Conservation (phyloP, 2,113 vertebrate species). For the Cryptomyrus ogoouensis region DNA sequence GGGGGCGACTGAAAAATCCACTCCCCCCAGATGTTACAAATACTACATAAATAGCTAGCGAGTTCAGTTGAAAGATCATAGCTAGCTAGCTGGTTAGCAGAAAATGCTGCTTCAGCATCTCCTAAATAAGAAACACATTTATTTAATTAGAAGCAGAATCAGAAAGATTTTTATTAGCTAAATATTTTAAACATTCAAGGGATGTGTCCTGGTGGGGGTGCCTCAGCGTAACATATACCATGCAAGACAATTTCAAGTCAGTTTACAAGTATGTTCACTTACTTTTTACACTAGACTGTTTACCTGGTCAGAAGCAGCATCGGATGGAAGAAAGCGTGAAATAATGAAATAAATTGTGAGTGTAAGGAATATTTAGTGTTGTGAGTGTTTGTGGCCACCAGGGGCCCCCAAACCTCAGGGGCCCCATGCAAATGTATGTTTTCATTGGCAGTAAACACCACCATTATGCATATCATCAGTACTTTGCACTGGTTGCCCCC, state of each 20-base stretch:
- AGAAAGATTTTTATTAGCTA: not conserved
- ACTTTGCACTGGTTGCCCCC: not conserved
- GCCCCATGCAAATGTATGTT: not conserved
- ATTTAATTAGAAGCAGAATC: not conserved
- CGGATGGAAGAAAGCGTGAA: not conserved
- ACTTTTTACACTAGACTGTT: not conserved
- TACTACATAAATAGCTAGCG: not conserved
- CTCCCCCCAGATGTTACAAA: not conserved
- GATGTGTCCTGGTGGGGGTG: not conserved
- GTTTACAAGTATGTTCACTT: not conserved
- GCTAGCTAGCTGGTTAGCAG: not conserved
- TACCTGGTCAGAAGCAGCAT: not conserved
- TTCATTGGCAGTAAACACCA: not conserved
- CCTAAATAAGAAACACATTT: not conserved
- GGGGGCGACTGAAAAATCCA: not conserved
- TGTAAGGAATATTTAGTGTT: not conserved
- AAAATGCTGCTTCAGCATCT: not conserved
- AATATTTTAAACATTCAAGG: not conserved
- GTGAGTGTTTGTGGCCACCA: not conserved
- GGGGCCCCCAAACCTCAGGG: not conserved
- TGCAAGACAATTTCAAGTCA: not conserved
- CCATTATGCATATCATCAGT: not conserved
- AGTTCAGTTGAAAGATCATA: not conserved
- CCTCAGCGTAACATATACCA: not conserved
- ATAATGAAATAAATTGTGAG: not conserved